Conservation (phyloP, 1,140 invertebrate species). For the Drosophila mayri region DNA sequence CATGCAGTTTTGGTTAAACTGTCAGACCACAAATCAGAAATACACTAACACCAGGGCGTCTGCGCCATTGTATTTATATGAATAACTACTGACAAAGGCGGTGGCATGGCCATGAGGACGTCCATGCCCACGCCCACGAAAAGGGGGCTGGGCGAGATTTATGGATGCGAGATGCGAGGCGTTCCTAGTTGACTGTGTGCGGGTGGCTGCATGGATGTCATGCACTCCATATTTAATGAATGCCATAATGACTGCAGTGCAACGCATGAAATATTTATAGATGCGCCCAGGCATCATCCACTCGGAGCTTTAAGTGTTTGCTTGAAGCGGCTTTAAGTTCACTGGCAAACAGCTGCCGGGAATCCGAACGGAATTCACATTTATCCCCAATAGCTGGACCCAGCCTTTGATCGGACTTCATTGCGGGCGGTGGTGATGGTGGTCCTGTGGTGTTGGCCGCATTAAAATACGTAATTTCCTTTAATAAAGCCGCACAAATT, state of each 20-base stretch:
- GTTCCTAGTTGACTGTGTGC: slow-evolving; percentile 63
- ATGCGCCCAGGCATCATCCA: slow-evolving; percentile 48
- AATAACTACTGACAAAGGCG: slow-evolving; percentile 71
- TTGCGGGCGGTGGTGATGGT: slow-evolving; percentile 33
- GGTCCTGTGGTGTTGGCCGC: slow-evolving; percentile 34
- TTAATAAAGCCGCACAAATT: slow-evolving; percentile 84
- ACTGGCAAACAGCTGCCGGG: slow-evolving; percentile 47
- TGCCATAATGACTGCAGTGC: slow-evolving; percentile 82
- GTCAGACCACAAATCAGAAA: slow-evolving; percentile 84
- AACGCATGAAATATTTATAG: slow-evolving; percentile 81
- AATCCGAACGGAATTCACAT: slow-evolving; percentile 49
- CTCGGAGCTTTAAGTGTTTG: slow-evolving; percentile 48
- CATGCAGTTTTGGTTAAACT: slow-evolving; percentile 81
- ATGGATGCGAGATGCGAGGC: slow-evolving; percentile 58
- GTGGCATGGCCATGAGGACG: slow-evolving; percentile 37
- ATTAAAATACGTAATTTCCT: slow-evolving; percentile 79
- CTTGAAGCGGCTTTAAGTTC: slow-evolving; percentile 37
- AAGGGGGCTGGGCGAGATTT: slow-evolving; percentile 57
- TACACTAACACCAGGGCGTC: slow-evolving; percentile 70
- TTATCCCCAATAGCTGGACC: slow-evolving; percentile 23
- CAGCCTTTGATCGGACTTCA: slow-evolving; percentile 32
- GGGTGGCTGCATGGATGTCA: slow-evolving; percentile 35
- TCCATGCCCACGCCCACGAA: slow-evolving; percentile 12
- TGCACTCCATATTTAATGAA: slow-evolving; percentile 79
- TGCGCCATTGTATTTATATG: slow-evolving; percentile 61